phyloP scores from a whole-genome alignment of 2,113 vertebrate species.

The Thryonomys swinderianus region DNA sequence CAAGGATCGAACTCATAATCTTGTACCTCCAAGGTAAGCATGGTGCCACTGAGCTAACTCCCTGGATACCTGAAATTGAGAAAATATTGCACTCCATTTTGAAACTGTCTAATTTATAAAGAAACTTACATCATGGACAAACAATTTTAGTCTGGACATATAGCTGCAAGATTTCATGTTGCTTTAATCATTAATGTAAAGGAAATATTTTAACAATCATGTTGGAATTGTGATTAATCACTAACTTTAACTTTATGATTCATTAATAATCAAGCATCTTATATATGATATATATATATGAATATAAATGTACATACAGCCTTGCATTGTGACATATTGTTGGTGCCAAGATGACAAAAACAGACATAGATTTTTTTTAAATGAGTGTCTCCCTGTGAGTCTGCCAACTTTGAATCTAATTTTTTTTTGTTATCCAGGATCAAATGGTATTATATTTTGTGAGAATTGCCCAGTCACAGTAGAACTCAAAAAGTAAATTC shows the following conservation, averaged over 20 bases:
- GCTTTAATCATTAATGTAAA: background rate
- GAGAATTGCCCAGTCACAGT: background rate
- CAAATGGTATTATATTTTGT: background rate
- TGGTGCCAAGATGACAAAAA: background rate
- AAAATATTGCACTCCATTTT: background rate
- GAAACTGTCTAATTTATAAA: background rate
- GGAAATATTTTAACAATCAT: background rate
- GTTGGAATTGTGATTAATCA: background rate
- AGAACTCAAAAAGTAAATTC: background rate
- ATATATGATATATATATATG: no score
- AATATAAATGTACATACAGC: background rate
- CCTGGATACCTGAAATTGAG: background rate
- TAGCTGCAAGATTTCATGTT: background rate
- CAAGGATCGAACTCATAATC: no score
- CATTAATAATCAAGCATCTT: background rate
- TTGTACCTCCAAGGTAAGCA: no score
- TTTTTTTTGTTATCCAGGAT: no score
- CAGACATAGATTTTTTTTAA: no score
- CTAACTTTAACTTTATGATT: background rate
- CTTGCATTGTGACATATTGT: background rate
- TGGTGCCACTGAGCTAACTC: no score
- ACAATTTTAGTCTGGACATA: background rate
- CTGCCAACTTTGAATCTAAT: no score
- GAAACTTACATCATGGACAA: background rate
- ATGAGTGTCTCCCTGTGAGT: no score